Evolutionary conservation across 23 tunicate genomes (phyloP), one percentile per base, ranked within the genome.

Genomic region (Halocynthia roretzi): DNA sequence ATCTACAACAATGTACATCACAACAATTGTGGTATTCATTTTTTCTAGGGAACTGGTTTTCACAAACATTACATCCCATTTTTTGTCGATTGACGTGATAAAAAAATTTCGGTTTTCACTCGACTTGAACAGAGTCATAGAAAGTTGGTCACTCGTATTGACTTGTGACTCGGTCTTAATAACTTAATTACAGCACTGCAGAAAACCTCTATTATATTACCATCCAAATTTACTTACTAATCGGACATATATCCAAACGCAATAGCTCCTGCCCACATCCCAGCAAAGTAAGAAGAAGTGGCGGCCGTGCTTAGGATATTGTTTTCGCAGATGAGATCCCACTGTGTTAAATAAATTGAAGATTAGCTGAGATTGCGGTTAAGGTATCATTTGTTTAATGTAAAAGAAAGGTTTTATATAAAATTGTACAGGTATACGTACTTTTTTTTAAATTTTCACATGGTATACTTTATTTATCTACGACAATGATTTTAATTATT

Each of bases 181-280:
- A n/a, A n/a, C n/a, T 31, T 31, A 31, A 31, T 31, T 31, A 0
- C 4, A 31, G 44, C 44, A 31, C 44, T 31, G 44, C 44, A 31
- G 4, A 31, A 4, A 31, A 31, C 44, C 4, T 31, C 4, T 4
- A 31, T 31, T 58, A 58, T 58, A 58, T 15, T 58, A 58, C 17
- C 17, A 58, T 58, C 2, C 63, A n/a, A 56, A 15, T 31, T 31
- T 65, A 54, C 78, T 22, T 54, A 74, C 78, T 21, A 50, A 54
- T 74, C 78, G 17, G 78, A 74, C 23, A 48, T 74, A 71, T 85
- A 73, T 61, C 97, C 97, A 67, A 77, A 91, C 54, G 71, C 84
- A 18, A 91, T 76, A 6, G 97, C 97, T 9, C 97, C 97, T 0
- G 82, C 67, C 97, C 97, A 91, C 97, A 91, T 91, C 51, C 97